These are phyloP conservation scores for Protobothrops flavoviridis DNA, from an alignment of 2,113 vertebrate species.

Conservation along the genomic window DNA sequence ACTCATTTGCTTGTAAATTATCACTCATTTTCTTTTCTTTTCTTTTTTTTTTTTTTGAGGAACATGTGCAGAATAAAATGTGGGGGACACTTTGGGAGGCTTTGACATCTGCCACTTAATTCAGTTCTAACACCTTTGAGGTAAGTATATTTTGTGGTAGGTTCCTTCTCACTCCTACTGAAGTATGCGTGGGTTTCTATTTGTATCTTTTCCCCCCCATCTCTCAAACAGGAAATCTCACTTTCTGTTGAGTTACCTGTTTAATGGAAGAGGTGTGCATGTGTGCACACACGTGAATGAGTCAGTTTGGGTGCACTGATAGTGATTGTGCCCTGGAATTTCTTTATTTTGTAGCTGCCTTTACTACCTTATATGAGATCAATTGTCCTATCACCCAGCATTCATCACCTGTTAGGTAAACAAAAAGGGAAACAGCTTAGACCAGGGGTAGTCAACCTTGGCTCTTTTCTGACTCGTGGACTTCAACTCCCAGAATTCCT, in stretches of 20 bases:
- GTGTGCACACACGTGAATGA: neutral
- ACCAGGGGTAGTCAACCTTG: too few relatives aligned
- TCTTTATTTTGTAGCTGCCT: conserved; percentile 9
- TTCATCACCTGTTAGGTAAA: neutral
- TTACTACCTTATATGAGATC: neutral
- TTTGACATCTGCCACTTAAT: conserved; percentile 73
- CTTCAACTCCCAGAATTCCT: too few relatives aligned
- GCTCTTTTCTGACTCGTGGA: too few relatives aligned
- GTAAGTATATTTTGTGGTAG: neutral
- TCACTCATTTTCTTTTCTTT: conserved; percentile 68
- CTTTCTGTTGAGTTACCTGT: neutral
- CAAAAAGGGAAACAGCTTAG: neutral
- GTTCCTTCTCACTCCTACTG: conserved; percentile 32
- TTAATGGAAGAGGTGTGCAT: neutral
- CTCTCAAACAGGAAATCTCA: neutral
- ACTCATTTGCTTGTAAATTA: conserved; percentile 80
- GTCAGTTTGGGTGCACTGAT: neutral
- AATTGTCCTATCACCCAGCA: neutral
- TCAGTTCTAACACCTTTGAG: conserved; percentile 48
- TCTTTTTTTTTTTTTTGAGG: conserved; percentile 68
- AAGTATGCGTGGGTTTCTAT: neutral
- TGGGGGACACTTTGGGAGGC: conserved; percentile 73
- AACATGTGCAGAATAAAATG: conserved; percentile 75
- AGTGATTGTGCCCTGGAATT: neutral
- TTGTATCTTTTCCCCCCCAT: neutral